A percentile compares a stretch with the other conserved stretches of the same genome.
These are phyloP conservation scores for Xestia ashworthii DNA, from an alignment of 2,888 invertebrate species.

Conservation along the genomic window DNA sequence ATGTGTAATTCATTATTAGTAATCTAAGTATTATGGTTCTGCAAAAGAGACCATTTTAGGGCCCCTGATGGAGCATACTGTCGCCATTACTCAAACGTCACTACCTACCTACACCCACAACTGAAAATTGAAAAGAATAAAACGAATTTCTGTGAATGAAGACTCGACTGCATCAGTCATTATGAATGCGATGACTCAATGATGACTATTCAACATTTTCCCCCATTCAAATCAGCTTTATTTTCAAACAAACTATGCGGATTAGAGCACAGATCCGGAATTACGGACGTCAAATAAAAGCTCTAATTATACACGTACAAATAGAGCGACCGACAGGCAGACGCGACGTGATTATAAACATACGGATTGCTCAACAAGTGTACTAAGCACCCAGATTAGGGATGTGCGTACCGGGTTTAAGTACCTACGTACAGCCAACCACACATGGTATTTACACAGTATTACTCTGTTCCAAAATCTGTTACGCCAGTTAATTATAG, in stretches of 20 bases:
- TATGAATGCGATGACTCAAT: constrained; percentile 34
- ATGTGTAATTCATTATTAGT: background rate
- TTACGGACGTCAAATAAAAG: constrained; percentile 26
- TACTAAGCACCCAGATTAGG: constrained; percentile 42
- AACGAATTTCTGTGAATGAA: constrained; percentile 15
- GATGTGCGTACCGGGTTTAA: constrained; percentile 24
- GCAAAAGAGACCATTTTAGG: background rate
- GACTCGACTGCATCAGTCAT: background rate
- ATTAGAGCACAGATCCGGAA: constrained; percentile 16
- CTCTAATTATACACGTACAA: constrained; percentile 47
- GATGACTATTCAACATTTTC: constrained; percentile 6
- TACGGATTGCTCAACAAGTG: constrained; percentile 58
- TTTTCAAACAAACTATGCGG: constrained; percentile 8
- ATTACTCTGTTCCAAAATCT: background rate
- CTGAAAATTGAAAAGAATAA: background rate
- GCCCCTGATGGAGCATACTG: background rate
- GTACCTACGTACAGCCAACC: constrained; percentile 19
- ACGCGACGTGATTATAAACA: constrained; percentile 60
- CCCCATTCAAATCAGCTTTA: constrained; percentile 23
- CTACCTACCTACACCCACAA: background rate
- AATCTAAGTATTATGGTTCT: background rate
- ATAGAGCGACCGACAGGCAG: constrained; percentile 54
- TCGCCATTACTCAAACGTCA: background rate
- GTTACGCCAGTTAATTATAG: background rate
- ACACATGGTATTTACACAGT: background rate